Conservation (phyloP, 2,888 invertebrate genomes). For the Scrobipalpa atriplicella region DNA sequence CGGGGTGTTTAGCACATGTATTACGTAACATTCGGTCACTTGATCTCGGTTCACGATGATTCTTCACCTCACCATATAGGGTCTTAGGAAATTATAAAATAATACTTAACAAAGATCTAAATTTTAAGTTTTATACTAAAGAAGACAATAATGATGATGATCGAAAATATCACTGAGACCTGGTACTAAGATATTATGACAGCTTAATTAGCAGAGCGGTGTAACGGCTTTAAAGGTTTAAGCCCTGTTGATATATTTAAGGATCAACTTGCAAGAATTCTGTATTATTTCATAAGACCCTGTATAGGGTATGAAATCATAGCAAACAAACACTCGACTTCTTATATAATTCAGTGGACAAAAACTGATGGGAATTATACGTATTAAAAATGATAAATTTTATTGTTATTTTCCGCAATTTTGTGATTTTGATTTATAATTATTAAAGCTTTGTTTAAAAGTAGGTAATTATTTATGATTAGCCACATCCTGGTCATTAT, state of each 20-base stretch:
- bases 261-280: no score
- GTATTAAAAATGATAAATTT: conserved; percentile 13
- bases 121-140: no score
- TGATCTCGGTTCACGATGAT: neutral
- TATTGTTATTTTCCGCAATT: conserved; percentile 21
- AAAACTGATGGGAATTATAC: conserved; percentile 12
- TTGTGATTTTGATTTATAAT: conserved; percentile 18
- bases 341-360: neutral
- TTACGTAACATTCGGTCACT: neutral
- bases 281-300: neutral
- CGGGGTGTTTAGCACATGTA: neutral
- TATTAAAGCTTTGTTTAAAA: conserved; percentile 9
- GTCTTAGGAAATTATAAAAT: neutral
- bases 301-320: conserved; percentile 4
- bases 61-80: neutral
- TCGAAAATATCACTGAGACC: no score
- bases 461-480: conserved; percentile 7
- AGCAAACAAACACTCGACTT: conserved; percentile 10
- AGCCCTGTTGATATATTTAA: no score
- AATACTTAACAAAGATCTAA: neutral
- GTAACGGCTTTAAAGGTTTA: no score
- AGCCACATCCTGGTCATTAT: neutral
- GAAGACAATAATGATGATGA: no score
- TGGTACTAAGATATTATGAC: no score
- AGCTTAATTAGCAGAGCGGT: no score